phyloP scores from a whole-genome alignment of 2,888 invertebrate species.

The Archips xylosteana region DNA sequence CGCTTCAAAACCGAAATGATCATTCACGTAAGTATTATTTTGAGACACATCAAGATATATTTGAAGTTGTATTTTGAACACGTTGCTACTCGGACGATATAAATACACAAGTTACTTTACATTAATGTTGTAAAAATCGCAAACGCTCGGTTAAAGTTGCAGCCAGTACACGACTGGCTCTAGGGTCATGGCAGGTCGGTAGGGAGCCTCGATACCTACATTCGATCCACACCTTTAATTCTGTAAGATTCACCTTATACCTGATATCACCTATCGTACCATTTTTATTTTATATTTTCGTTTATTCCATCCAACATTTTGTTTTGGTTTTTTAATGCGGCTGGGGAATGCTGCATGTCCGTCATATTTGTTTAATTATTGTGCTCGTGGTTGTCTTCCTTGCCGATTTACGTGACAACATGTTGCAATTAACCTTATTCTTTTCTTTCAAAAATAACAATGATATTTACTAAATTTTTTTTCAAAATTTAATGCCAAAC shows the following conservation, averaged over 20 bases:
- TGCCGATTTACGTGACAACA: conserved; percentile 56
- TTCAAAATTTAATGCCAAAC: conserved; percentile 23
- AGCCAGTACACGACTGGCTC: conserved; percentile 27
- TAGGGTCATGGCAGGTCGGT: conserved; percentile 48
- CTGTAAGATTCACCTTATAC: conserved; percentile 64
- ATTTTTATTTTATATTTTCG: conserved; percentile 65
- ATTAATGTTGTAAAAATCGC: conserved; percentile 27
- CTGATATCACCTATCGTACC: conserved; percentile 74
- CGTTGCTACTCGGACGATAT: conserved; percentile 42
- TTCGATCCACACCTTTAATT: conserved; percentile 49
- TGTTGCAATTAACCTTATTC: conserved; percentile 18
- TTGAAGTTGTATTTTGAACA: conserved; percentile 51
- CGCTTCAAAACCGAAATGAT: conserved; percentile 90
- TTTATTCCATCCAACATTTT: conserved; percentile 81
- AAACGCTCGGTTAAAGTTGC: conserved; percentile 17
- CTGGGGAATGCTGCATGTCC: conserved; percentile 84
- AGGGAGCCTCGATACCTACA: conserved; percentile 52
- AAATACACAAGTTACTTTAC: conserved; percentile 43
- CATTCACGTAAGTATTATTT: conserved; percentile 91
- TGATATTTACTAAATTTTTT: neutral
- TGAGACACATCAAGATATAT: conserved; percentile 80
- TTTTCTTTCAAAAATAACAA: neutral
- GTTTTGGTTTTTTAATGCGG: conserved; percentile 77
- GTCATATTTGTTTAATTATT: conserved; percentile 53
- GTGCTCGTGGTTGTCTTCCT: conserved; percentile 59